These are phyloP conservation scores for Sebastiscus albofasciatus DNA, from an alignment of 2,797 vertebrate genomes.

Conservation along the genomic window DNA sequence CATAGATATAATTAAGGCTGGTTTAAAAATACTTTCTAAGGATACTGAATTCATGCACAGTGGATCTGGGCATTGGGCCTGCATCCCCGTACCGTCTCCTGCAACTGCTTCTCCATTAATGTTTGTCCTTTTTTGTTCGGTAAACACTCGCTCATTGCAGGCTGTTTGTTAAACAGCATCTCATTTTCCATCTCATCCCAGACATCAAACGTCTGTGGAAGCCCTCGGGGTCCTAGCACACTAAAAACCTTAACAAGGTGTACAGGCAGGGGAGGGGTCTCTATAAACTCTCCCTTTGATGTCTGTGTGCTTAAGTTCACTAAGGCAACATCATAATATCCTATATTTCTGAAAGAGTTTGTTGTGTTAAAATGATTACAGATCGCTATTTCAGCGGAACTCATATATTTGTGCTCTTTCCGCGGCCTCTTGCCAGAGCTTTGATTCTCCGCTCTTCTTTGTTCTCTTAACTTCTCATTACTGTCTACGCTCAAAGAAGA, in stretches of 20 bases:
- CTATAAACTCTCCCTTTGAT: conserved; percentile 63
- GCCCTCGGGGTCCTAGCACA: conserved; percentile 40
- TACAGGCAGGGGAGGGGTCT: conserved; percentile 54
- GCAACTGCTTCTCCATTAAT: conserved; percentile 7
- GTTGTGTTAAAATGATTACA: conserved; percentile 54
- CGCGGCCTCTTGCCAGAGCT: neutral
- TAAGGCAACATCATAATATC: conserved; percentile 35
- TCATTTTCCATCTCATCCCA: conserved; percentile 66
- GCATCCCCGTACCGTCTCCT: neutral
- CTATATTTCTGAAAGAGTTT: conserved; percentile 25
- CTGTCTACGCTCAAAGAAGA: conserved; percentile 16
- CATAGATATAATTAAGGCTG: neutral
- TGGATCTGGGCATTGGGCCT: neutral
- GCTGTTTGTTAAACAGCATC: conserved; percentile 68
- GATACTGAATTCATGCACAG: neutral
- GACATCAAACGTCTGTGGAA: conserved; percentile 68
- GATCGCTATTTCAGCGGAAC: conserved; percentile 20
- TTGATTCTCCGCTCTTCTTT: conserved; percentile 30
- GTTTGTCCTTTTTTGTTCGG: conserved; percentile 51
- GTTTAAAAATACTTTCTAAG: conserved; percentile 12
- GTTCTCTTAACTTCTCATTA: conserved; percentile 50
- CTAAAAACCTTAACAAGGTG: conserved; percentile 69
- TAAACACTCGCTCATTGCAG: conserved; percentile 62
- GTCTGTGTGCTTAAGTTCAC: conserved; percentile 57
- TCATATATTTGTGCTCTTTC: neutral